Evolutionary conservation across 1,140 invertebrate genomes (phyloP).

Genomic region (Pseudomyrmex flavicornis): DNA sequence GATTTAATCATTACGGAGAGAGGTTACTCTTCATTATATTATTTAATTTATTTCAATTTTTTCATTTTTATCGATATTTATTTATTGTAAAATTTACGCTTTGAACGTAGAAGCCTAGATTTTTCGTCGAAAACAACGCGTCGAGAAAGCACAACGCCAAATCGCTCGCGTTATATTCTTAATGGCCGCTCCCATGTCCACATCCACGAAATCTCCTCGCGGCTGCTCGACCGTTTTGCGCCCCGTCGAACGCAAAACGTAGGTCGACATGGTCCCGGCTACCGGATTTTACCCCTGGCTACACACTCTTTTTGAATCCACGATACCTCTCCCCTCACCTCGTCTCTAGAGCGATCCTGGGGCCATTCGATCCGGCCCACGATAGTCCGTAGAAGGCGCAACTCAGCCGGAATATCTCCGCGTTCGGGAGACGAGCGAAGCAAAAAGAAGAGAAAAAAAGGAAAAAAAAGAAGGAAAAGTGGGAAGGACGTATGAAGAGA

Average conservation of each 20-base stretch:
- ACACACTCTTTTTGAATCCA: slow-evolving; percentile 75
- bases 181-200: slow-evolving; percentile 31
- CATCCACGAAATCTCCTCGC: slow-evolving; percentile 47
- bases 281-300: slow-evolving; percentile 84
- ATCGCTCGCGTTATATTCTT: slow-evolving; percentile 40
- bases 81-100: neutral
- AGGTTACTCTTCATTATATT: no score
- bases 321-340: slow-evolving; percentile 63
- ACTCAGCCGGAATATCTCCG: slow-evolving; percentile 82
- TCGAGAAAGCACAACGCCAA: neutral
- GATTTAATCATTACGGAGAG: no score
- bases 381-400: slow-evolving; percentile 80
- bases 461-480: neutral
- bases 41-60: neutral
- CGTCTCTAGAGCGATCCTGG: slow-evolving; percentile 50
- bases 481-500: neutral
- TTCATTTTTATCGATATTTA: neutral
- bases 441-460: neutral
- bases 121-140: neutral
- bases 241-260: slow-evolving; percentile 80
- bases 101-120: no score
- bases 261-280: slow-evolving; percentile 81
- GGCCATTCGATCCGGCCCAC: slow-evolving; percentile 80
- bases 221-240: slow-evolving; percentile 74
- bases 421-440: slow-evolving; percentile 60